These are phyloP conservation scores for Morinoia aosen DNA, from an alignment of 2,888 invertebrate genomes.

Conservation along the genomic window DNA sequence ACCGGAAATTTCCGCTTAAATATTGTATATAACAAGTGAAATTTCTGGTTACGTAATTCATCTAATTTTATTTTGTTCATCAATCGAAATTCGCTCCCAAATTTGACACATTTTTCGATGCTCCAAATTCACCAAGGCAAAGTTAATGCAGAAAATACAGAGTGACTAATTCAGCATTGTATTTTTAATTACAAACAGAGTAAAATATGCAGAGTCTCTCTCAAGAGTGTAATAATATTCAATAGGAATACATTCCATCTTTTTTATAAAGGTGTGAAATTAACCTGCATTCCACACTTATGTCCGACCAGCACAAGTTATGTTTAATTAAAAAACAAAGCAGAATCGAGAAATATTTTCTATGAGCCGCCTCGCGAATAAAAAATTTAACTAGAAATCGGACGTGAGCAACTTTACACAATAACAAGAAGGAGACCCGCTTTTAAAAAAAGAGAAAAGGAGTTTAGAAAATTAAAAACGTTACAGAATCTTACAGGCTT, in stretches of 20 bases:
- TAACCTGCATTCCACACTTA: no score
- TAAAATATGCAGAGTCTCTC: not conserved
- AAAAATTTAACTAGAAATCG: no score
- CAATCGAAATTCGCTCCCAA: not conserved
- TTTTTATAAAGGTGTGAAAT: not conserved
- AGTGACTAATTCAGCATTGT: not conserved
- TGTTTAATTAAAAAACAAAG: no score
- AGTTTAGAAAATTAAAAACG: no score
- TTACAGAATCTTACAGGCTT: no score
- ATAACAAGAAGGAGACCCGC: no score
- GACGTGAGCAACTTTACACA: no score
- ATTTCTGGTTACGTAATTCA: not conserved
- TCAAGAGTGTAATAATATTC: not conserved
- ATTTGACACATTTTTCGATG: not conserved
- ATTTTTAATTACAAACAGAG: not conserved
- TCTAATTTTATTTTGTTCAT: not conserved
- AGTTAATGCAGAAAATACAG: not conserved
- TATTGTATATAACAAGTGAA: not conserved
- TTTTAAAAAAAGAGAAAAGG: no score
- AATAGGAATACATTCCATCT: not conserved
- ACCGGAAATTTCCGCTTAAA: not conserved
- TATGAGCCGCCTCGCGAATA: no score
- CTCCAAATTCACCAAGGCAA: not conserved
- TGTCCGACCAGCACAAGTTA: no score
- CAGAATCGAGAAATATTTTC: no score